Conservation (phyloP, 2,797 vertebrate species). For the Acomys russatus region DNA sequence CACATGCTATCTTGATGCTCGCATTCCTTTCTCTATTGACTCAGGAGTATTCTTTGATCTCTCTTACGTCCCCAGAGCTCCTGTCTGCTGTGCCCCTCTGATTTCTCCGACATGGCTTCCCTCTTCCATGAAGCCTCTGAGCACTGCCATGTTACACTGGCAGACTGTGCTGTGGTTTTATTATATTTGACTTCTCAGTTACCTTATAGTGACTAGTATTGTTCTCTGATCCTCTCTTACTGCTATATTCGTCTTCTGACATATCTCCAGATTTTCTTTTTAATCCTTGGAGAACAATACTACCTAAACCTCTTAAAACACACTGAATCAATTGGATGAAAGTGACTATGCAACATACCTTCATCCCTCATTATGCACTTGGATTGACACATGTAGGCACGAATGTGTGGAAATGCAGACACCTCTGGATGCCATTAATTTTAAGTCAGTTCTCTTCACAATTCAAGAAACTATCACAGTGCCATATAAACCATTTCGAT, state of each 20-base stretch:
- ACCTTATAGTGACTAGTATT: neutral
- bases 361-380: neutral
- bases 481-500: neutral
- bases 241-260: neutral
- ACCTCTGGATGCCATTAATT: neutral
- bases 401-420: neutral
- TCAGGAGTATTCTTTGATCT: neutral
- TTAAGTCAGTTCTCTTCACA: neutral
- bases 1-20: neutral
- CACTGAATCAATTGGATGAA: neutral
- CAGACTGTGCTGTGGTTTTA: neutral
- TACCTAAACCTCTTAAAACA: slow-evolving; percentile 34
- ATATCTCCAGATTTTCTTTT: slow-evolving; percentile 22
- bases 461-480: neutral
- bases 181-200: neutral
- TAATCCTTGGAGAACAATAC: neutral
- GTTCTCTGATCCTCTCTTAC: neutral
- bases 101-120: neutral
- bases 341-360: neutral
- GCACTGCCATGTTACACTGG: neutral
- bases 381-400: neutral
- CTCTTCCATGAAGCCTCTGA: neutral
- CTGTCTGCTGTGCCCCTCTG: neutral
- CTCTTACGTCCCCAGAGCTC: neutral
- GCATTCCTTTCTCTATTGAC: neutral